These are phyloP conservation scores for Heterotis niloticus DNA, from an alignment of 2,113 vertebrate species.

Conservation along the genomic window DNA sequence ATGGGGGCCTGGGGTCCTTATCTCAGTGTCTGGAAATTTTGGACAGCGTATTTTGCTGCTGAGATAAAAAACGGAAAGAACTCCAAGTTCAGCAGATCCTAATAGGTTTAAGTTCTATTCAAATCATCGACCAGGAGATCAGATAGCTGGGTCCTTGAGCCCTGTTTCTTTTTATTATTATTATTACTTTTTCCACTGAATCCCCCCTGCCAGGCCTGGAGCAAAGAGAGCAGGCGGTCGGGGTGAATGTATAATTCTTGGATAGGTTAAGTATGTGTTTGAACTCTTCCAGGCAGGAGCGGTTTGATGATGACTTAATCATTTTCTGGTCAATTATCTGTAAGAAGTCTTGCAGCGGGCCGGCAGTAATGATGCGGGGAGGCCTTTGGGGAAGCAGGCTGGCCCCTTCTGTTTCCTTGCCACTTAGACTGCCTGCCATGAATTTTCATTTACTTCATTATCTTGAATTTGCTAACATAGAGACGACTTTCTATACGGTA, in stretches of 20 bases:
- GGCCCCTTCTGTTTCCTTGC: constrained; percentile 78
- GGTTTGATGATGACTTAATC: constrained; percentile 99
- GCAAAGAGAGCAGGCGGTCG: constrained; percentile 80
- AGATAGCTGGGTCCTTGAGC: constrained; percentile 85
- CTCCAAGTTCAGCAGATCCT: constrained; percentile 86
- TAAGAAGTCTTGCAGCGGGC: constrained; percentile 83
- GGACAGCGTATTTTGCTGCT: constrained; percentile 90
- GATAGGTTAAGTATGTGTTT: constrained; percentile 99
- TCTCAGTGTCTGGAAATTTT: constrained; percentile 88
- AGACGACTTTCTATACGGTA: constrained; percentile 80
- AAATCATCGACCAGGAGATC: constrained; percentile 87
- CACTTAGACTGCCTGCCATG: constrained; percentile 75
- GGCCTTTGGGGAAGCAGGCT: constrained; percentile 77
- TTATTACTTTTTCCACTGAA: constrained; percentile 63
- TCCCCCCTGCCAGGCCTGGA: constrained; percentile 79
- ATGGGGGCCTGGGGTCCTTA: constrained; percentile 81
- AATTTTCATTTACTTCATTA: constrained; percentile 81
- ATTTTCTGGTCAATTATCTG: constrained; percentile 99
- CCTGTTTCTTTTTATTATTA: constrained; percentile 44
- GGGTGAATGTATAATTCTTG: constrained; percentile 96
- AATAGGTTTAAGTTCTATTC: constrained; percentile 97
- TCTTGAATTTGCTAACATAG: constrained; percentile 70
- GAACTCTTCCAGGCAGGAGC: constrained; percentile 92
- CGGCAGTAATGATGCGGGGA: constrained; percentile 82
- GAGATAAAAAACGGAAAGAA: constrained; percentile 69